These are phyloP conservation scores for Tipula unca DNA, from an alignment of 2,888 invertebrate species.

Conservation along the genomic window DNA sequence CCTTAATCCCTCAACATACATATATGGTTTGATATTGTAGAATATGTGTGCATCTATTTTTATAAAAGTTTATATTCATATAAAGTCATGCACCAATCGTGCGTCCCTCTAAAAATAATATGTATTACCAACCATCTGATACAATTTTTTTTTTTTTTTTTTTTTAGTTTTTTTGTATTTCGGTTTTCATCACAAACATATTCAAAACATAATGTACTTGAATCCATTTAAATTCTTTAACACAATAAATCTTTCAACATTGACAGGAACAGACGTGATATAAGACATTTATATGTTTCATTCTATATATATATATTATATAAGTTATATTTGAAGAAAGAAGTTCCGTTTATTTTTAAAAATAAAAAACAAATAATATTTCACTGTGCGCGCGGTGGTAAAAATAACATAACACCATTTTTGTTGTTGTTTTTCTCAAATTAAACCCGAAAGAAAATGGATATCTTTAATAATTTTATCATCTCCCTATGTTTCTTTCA, in stretches of 20 bases:
- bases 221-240: neutral
- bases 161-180: neutral
- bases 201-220: neutral
- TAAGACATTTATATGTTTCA: neutral
- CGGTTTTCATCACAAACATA: neutral
- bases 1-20: neutral
- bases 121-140: neutral
- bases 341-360: neutral
- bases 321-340: neutral
- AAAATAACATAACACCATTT: neutral
- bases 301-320: neutral
- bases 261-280: neutral
- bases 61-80: neutral
- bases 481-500: neutral
- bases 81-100: neutral
- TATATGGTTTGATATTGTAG: neutral
- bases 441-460: neutral
- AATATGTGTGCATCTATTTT: neutral
- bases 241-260: neutral
- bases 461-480: neutral
- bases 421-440: neutral
- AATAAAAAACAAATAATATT: neutral
- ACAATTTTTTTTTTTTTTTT: neutral
- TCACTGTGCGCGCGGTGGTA: neutral
- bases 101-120: constrained; percentile 1